Percentiles rank a stretch among this genome's conserved stretches.
These are phyloP conservation scores for Illadopsis cleaveri DNA, from an alignment of 2,113 vertebrate genomes.

Conservation along the genomic window DNA sequence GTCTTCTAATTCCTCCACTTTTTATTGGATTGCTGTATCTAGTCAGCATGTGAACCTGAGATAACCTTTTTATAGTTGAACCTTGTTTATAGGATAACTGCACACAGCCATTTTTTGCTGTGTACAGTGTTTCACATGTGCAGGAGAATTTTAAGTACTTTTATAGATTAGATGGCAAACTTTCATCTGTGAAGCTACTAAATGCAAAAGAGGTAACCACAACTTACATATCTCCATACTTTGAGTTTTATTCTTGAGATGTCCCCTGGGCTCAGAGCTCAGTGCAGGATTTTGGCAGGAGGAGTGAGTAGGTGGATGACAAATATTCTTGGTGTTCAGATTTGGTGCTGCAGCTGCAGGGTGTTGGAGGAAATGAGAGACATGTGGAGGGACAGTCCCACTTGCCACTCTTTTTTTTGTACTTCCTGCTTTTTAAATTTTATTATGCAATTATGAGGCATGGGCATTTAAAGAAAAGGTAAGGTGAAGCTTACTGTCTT, in stretches of 20 bases:
- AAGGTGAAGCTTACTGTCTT: neutral
- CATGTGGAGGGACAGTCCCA: rapidly evolving
- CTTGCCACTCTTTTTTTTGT: neutral
- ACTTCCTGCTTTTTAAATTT: neutral
- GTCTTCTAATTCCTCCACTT: neutral
- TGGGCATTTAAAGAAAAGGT: neutral
- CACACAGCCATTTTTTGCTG: neutral
- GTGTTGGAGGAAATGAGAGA: neutral
- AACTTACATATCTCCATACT: neutral
- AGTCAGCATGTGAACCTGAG: neutral
- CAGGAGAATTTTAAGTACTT: neutral
- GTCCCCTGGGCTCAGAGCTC: neutral
- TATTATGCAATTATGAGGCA: neutral
- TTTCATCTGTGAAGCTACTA: neutral
- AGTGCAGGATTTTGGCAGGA: neutral
- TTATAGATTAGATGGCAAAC: neutral
- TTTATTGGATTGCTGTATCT: neutral
- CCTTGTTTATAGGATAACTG: neutral
- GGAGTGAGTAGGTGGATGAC: neutral
- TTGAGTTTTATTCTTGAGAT: neutral
- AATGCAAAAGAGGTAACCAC: neutral
- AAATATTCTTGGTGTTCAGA: neutral
- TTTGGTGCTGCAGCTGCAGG: rapidly evolving
- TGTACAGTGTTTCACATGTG: neutral
- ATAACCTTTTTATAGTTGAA: neutral